Evolutionary conservation across 2,797 vertebrate species (phyloP).

Genomic region (Florisuga fusca): DNA sequence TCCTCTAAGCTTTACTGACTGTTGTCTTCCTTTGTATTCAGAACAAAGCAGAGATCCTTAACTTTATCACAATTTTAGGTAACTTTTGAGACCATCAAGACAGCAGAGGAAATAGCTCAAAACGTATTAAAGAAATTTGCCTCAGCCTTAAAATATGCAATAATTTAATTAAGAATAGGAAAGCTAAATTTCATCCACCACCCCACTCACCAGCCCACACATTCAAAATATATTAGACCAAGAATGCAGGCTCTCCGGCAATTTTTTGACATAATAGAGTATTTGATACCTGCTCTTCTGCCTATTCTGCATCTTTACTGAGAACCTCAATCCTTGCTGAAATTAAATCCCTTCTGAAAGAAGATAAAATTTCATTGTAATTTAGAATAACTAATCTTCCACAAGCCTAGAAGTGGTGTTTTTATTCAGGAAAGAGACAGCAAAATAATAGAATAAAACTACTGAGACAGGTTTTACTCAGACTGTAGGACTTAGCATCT

Average conservation of each 20-base stretch:
- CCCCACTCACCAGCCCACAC: neutral
- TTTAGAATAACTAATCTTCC: neutral
- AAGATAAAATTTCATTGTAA: neutral
- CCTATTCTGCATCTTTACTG: neutral
- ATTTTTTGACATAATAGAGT: neutral
- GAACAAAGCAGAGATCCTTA: neutral
- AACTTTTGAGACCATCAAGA: neutral
- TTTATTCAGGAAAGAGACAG: neutral
- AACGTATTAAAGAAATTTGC: neutral
- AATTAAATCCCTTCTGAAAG: conserved; percentile 17
- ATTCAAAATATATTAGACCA: neutral
- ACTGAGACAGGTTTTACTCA: neutral
- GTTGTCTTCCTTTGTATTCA: neutral
- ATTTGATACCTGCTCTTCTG: neutral
- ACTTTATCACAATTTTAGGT: neutral
- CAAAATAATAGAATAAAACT: neutral
- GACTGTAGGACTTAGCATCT: neutral
- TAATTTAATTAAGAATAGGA: conserved; percentile 37
- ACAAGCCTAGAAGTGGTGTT: fast-evolving
- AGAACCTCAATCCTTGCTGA: neutral
- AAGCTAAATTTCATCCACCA: neutral
- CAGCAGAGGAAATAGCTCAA: neutral
- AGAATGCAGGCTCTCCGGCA: neutral
- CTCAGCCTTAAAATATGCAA: neutral
- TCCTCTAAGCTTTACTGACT: neutral